Evolutionary conservation across 2,797 vertebrate genomes (phyloP), one percentile per base, ranked within the genome.

Genomic region (Clarias laeviceps): DNA sequence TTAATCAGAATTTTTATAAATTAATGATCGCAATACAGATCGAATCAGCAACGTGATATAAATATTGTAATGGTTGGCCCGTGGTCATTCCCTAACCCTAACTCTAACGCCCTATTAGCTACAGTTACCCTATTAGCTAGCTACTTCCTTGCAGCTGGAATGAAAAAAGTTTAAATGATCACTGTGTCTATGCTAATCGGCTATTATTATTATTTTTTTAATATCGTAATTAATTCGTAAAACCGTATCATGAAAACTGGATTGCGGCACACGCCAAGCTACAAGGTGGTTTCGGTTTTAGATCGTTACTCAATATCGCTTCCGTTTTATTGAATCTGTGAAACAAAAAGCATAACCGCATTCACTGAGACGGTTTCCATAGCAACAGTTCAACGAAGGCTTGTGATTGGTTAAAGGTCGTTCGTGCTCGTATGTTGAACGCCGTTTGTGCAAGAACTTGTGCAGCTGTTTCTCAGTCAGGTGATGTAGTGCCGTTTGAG

Each of bases 371-470:
- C n/a, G 70, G 70, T 68, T 82, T 20, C 27, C 37, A 4, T 12
- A 22, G 45, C 59, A 70, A 59, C 77, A 24, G 34, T 7, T 3
- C 56, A 27, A 15, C 2, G 57, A 56, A 54, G 66, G 66, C 68
- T 27, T 40, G 37, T 64, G 77, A 80, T 80, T 85, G 74, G 50
- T 68, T 57, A 37, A 45, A 24, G 32, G 32, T 72, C 62, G 50
- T 73, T 72, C 34, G 11, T n/a, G 14, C 65, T 29, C n/a, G 20
- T 6, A 7, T n/a, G 37, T 56, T 6, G 27, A 68, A 27, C 22
- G 40, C 27, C 17, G n/a, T n/a, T 24, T 59, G 11, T 61, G 5
- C 29, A 72, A 40, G 37, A 59, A 34, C 27, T 72, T 11, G 45
- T 50, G 40, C 22, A 29, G 18, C 80, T 40, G 50, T 45, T 64